phyloP scores from a whole-genome alignment of 2,797 vertebrate species.

The Synaphobranchus kaupii region DNA sequence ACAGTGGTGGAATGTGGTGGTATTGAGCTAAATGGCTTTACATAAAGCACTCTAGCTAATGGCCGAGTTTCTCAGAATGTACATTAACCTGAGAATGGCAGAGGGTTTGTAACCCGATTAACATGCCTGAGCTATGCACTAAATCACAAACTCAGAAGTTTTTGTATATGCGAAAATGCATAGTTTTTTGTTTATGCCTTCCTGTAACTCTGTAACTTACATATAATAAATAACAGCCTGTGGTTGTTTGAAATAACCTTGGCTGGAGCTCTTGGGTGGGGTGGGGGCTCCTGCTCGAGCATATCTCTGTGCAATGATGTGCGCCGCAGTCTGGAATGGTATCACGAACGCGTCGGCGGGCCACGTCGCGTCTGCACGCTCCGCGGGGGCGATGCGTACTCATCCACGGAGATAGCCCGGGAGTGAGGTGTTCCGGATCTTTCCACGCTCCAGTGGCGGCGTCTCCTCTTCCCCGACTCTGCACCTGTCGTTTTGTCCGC shows the following conservation, averaged over 20 bases:
- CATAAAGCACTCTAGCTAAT: neutral
- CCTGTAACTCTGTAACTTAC: neutral
- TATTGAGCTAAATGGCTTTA: conserved; percentile 1
- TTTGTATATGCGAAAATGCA: neutral
- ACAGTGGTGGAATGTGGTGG: neutral
- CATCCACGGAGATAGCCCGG: too few species aligned
- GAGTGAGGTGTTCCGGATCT: too few species aligned
- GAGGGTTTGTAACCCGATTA: neutral
- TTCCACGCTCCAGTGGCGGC: too few species aligned
- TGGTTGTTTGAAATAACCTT: neutral
- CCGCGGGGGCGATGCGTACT: too few species aligned
- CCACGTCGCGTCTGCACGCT: too few species aligned
- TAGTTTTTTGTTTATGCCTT: neutral
- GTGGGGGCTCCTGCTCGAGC: neutral
- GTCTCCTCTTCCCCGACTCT: too few species aligned
- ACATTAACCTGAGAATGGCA: neutral
- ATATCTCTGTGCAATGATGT: neutral
- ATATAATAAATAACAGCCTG: neutral
- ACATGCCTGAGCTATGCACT: neutral
- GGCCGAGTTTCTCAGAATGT: neutral
- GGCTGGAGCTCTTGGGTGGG: neutral
- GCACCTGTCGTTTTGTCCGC: too few species aligned
- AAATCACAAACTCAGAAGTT: neutral
- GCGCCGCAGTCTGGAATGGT: neutral
- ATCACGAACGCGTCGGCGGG: too few species aligned